Base-by-base conservation (phyloP, 2,888 invertebrate species). In the Celastrina argiolus region DNA sequence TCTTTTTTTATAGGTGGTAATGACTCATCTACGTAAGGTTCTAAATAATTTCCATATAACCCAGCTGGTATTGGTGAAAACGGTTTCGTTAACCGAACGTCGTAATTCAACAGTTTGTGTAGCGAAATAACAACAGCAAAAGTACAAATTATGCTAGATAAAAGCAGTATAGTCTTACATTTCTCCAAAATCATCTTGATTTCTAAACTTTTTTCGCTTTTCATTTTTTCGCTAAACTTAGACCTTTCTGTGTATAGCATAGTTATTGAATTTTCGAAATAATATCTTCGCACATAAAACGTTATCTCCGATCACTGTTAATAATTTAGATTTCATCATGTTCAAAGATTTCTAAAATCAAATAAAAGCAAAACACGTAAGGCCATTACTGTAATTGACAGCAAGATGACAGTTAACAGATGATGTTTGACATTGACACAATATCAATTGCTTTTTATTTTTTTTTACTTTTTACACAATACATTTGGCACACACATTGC, bases 311-410 rank as follows among this genome's bases (percentile, higher is more conserved):
- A 70, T 79, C 75, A 80, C 76, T 77, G 75, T 67, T 74, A 79
- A 80, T 74, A 76, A 78, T 81, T 83, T 76, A 77, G 77, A 82
- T 84, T 82, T 82, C 90, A 89, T 90, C 72, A 78, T 87, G 71
- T 79, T 80, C 79, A 77, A 78, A 77, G 79, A 76, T 78, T 82
- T 78, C 75, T 72, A 80, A 82, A 81, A 77, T 74, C 87, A 77
- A 91, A 88, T 89, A 81, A 75, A 75, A 81, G 76, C 77, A 79
- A 80, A 80, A 85, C 90, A 90, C 90, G 90, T 90, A 87, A 81
- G 80, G 74, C 75, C 81, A 83, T 80, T 56, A 65, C 74, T 78
- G 76, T n/a, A 31, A 5, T 5, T 31, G 31, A 31, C 31, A 31
- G 31, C n/a, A n/a, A n/a, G n/a, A 56, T 64, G 59, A 45, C 41